Evolutionary conservation across 2,888 invertebrate genomes (phyloP), one percentile per base, ranked within the genome.

Genomic region (Agrochola circellaris): DNA sequence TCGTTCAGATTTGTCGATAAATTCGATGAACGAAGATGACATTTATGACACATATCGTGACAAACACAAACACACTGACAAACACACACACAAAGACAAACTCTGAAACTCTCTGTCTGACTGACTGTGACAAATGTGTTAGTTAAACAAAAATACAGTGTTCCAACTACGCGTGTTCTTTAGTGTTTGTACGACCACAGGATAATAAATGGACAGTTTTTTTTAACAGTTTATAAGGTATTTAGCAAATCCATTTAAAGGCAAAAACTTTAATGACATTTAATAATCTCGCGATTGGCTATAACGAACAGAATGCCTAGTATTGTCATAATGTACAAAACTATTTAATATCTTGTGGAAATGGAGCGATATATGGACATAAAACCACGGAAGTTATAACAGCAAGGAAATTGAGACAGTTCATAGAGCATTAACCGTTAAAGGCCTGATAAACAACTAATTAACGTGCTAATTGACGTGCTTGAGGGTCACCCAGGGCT

Each of bases 381-480:
- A 51, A 71, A 73, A 48, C 61, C 34, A 48, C 71, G 83, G 73
- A 85, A 82, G 83, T 67, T 51, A 73, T 74, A 83, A 77, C 76
- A 56, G 62, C 69, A 45, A 73, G 79, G 85, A 86, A 87, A 87
- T 82, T 67, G 75, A 74, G 81, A 71, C 68, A 77, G 72, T 60
- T 66, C 58, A 45, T 61, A 34, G 58, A 72, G 48, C 71, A 77
- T 74, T 74, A n/a, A n/a, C n/a, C n/a, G n/a, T n/a, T n/a, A n/a
- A n/a, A n/a, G n/a, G n/a, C n/a, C n/a, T n/a, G n/a, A n/a, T n/a
- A n/a, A n/a, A n/a, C n/a, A n/a, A n/a, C n/a, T n/a, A n/a, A n/a
- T n/a, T n/a, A n/a, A n/a, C n/a, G n/a, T n/a, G n/a, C n/a, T n/a
- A n/a, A n/a, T n/a, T n/a, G n/a, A n/a, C n/a, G n/a, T n/a, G n/a